Percentiles rank a stretch among this genome's conserved stretches.
phyloP scores from a whole-genome alignment of 1,140 invertebrate species.

The Tenebrio molitor region DNA sequence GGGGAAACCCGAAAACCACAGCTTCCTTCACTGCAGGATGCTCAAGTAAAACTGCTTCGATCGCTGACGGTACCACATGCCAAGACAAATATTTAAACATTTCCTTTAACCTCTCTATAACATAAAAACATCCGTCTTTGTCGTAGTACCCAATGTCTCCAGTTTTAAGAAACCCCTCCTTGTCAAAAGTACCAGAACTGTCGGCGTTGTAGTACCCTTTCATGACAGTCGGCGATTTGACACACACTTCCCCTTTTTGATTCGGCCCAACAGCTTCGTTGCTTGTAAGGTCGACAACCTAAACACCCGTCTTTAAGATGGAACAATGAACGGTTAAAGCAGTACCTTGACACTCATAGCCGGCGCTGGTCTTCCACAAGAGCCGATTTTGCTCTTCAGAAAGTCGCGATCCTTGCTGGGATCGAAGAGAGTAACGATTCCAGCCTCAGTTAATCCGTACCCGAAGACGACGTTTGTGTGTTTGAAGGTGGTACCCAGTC shows the following conservation, averaged over 20 bases:
- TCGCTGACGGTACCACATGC: slow-evolving; percentile 68
- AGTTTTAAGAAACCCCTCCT: slow-evolving; percentile 75
- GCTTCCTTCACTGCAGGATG: slow-evolving; percentile 70
- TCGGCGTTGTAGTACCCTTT: slow-evolving; percentile 72
- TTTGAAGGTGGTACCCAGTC: slow-evolving; percentile 8
- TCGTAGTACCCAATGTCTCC: slow-evolving; percentile 80
- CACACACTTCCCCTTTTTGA: slow-evolving; percentile 71
- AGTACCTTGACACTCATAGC: slow-evolving; percentile 39
- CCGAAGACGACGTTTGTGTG: slow-evolving; percentile 11
- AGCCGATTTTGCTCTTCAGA: neutral
- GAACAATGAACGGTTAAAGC: no score
- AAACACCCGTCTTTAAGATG: no score
- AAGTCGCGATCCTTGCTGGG: neutral
- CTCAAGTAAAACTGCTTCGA: slow-evolving; percentile 75
- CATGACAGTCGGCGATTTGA: slow-evolving; percentile 68
- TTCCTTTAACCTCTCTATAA: slow-evolving; percentile 79
- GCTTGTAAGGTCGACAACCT: slow-evolving; percentile 65
- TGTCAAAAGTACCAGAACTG: slow-evolving; percentile 73
- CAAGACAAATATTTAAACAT: slow-evolving; percentile 78
- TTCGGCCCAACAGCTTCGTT: slow-evolving; percentile 66
- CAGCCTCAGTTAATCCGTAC: slow-evolving; percentile 15
- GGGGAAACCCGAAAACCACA: slow-evolving; percentile 17
- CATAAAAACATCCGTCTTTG: slow-evolving; percentile 73
- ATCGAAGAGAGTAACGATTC: slow-evolving; percentile 18
- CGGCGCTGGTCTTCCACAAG: slow-evolving; percentile 8